These are phyloP conservation scores for Coleophora deauratella DNA, from an alignment of 2,888 invertebrate genomes.

Conservation along the genomic window DNA sequence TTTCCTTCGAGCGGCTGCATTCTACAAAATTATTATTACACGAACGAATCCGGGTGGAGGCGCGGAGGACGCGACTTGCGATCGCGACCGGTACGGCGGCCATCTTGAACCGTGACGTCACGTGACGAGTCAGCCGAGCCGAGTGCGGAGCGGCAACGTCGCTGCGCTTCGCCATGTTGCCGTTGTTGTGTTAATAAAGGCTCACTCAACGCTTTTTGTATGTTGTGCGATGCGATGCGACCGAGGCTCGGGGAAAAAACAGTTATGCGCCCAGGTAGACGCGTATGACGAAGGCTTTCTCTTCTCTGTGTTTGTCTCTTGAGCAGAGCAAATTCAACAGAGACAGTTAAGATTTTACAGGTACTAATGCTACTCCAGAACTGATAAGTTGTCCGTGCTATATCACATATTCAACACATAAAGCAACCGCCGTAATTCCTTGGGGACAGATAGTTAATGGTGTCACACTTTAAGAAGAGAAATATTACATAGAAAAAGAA, in stretches of 20 bases:
- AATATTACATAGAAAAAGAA: too few relatives aligned
- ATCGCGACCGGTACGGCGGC: conserved; percentile 64
- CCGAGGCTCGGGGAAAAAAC: conserved; percentile 56
- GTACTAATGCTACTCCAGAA: too few relatives aligned
- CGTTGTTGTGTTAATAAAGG: conserved; percentile 59
- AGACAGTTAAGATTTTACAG: too few relatives aligned
- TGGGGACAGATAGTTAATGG: too few relatives aligned
- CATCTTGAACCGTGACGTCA: conserved; percentile 75
- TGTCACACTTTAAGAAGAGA: too few relatives aligned
- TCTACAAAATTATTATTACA: conserved; percentile 62
- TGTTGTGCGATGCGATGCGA: conserved; percentile 21
- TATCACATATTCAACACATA: too few relatives aligned
- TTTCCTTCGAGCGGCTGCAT: conserved; percentile 67
- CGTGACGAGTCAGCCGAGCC: conserved; percentile 70
- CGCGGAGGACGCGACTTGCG: conserved; percentile 39
- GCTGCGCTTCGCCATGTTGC: conserved; percentile 51
- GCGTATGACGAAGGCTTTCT: conserved; percentile 27
- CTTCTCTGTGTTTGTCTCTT: too few relatives aligned
- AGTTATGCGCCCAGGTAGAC: conserved; percentile 65
- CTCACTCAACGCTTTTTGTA: conserved; percentile 53
- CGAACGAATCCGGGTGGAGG: conserved; percentile 62
- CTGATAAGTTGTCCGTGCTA: too few relatives aligned
- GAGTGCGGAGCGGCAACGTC: conserved; percentile 64
- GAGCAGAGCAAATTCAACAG: too few relatives aligned
- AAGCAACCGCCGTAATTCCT: too few relatives aligned